Conservation (phyloP, 2,888 invertebrate species). For the Trissolcus brochymenae region DNA sequence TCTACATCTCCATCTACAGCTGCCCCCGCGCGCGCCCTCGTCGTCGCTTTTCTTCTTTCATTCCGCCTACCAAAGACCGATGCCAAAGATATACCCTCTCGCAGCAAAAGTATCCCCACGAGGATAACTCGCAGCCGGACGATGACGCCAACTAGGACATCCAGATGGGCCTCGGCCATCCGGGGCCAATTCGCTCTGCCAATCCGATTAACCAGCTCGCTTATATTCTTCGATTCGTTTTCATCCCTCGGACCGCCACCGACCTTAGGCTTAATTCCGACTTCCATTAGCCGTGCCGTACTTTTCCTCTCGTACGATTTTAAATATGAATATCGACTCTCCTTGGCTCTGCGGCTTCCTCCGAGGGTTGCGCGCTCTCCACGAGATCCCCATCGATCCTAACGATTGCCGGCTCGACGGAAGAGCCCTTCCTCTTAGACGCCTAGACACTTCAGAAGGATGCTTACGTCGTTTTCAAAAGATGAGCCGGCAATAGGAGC, state of each 20-base stretch:
- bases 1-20: conserved; percentile 40
- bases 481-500: too few relatives aligned
- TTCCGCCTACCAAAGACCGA: conserved; percentile 7
- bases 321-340: too few relatives aligned
- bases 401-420: too few relatives aligned
- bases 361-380: too few relatives aligned
- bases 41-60: not conserved
- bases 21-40: conserved; percentile 7
- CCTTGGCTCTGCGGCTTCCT: too few relatives aligned
- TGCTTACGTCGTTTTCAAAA: too few relatives aligned
- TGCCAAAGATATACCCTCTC: conserved; percentile 39
- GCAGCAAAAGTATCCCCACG: conserved; percentile 22
- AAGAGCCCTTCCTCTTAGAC: too few relatives aligned
- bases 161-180: conserved; percentile 14
- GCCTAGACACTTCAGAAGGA: too few relatives aligned
- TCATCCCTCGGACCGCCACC: conserved; percentile 1
- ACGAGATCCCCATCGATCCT: too few relatives aligned
- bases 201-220: conserved; percentile 28
- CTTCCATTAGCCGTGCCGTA: not conserved
- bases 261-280: conserved; percentile 7
- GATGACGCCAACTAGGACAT: conserved; percentile 19
- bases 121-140: not conserved
- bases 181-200: not conserved
- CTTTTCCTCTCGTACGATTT: not conserved
- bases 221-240: conserved; percentile 25